Evolutionary conservation across 2,888 invertebrate species (phyloP), one percentile per base, ranked within the genome.

Genomic region (Choreutis nemorana): DNA sequence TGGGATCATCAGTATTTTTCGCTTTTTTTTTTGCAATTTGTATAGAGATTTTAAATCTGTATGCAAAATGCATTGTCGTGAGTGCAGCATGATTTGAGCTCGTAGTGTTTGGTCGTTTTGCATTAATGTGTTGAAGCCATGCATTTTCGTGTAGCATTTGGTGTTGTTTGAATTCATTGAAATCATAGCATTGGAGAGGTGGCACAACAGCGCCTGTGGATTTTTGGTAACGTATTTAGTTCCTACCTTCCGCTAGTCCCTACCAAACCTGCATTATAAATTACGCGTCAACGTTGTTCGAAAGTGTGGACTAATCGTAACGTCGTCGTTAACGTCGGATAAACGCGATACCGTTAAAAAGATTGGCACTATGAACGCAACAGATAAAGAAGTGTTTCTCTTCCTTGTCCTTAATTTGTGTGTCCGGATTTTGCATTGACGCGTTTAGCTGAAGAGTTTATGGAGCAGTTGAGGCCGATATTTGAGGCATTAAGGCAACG

Each of bases 391-490:
- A 50, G 41, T 55, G 40, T 45, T 50, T 48, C 48, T 7, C 48
- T 55, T 55, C 50, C 50, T 45, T n/a, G n/a, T 55, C 60, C 63
- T 55, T 71, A 77, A 66, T 67, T 49, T 31, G 62, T 65, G n/a
- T 55, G 55, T 61, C 66, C 65, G 65, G 70, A 59, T 70, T 77
- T 72, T 72, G 56, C 64, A 73, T 75, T 75, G 56, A 55, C 68
- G 50, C 71, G 64, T 77, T 62, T 83, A 94, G 94, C 93, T 81
- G 91, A 93, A 83, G 93, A 93, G 85, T 91, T 94, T 84, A 86
- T 94, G 88, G 91, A 87, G 83, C 92, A 94, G 84, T 85, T 94
- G 87, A 92, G 89, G 90, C 94, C 94, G 65, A 93, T 94, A 82
- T 94, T 94, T 86, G 93, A 94, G 83, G 90, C 90, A 80, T 86